phyloP scores from a whole-genome alignment of 2,888 invertebrate species.

The Spialia ferax region DNA sequence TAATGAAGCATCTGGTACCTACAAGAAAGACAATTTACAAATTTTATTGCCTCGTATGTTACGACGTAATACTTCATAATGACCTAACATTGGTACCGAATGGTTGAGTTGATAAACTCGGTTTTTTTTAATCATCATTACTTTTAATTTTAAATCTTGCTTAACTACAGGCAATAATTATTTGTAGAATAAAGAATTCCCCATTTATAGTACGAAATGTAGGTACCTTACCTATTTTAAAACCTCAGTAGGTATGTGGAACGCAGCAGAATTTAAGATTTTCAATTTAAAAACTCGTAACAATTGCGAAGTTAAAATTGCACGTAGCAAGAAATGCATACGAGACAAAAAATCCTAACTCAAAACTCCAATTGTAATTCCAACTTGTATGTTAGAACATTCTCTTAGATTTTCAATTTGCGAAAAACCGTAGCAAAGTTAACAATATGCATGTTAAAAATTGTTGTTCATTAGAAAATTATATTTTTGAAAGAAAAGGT shows the following conservation, averaged over 20 bases:
- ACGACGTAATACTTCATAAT: too few relatives aligned
- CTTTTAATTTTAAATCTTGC: background rate
- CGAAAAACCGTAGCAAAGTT: too few relatives aligned
- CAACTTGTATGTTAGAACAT: constrained; percentile 28
- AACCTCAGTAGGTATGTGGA: background rate
- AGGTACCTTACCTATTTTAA: background rate
- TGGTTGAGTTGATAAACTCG: too few relatives aligned
- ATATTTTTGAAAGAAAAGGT: constrained; percentile 17
- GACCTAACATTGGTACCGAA: too few relatives aligned
- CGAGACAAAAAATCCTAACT: constrained; percentile 17
- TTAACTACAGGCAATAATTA: background rate
- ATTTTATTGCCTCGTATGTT: background rate
- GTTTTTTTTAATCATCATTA: too few relatives aligned
- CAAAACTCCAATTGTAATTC: constrained; percentile 22
- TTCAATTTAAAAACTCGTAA: background rate
- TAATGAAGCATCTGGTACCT: constrained; percentile 8
- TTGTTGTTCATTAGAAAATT: too few relatives aligned
- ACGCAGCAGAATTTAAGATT: background rate
- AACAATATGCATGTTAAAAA: too few relatives aligned
- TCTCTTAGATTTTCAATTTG: constrained; percentile 28
- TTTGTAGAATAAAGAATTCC: background rate
- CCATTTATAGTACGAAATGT: background rate
- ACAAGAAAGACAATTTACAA: background rate
- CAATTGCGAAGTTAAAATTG: constrained; percentile 16
- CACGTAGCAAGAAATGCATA: constrained; percentile 17